Evolutionary conservation across 2,113 vertebrate genomes (phyloP).

Genomic region (Rhinoptilus africanus): DNA sequence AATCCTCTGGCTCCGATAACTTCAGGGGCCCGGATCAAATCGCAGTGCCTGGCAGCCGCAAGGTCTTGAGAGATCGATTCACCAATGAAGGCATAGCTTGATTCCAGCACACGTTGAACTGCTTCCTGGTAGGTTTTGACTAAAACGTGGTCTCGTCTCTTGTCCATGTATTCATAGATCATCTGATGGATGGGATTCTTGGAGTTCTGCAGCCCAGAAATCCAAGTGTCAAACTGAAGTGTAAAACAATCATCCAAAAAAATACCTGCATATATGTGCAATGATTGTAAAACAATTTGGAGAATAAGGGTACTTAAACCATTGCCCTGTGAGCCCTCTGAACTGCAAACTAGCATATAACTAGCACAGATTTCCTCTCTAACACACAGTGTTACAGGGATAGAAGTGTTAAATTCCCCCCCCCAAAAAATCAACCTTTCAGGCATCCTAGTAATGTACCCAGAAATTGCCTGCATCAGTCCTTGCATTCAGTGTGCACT

Average conservation of each 20-base stretch:
- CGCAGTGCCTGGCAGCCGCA: constrained; percentile 79
- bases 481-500: accelerated
- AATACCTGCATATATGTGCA: accelerated
- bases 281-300: not conserved
- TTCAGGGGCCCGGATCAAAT: constrained; percentile 75
- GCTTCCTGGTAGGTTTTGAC: constrained; percentile 79
- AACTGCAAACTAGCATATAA: accelerated
- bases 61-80: constrained; percentile 84
- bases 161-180: constrained; percentile 86
- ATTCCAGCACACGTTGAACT: constrained; percentile 72
- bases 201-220: constrained; percentile 74
- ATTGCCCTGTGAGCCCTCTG: not conserved
- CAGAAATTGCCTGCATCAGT: not conserved
- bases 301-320: not conserved
- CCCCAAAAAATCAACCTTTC: not conserved
- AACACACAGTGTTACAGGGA: not conserved
- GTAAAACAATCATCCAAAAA: not conserved
- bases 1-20: constrained; percentile 79
- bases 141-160: constrained; percentile 68
- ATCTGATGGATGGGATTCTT: constrained; percentile 76
- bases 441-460: not conserved
- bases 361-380: not conserved
- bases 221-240: not conserved
- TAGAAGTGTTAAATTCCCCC: not conserved
- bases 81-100: constrained; percentile 86